Evolutionary conservation across 2,888 invertebrate species (phyloP), one percentile per base, ranked within the genome.

Genomic region (Drosophila anomelani): DNA sequence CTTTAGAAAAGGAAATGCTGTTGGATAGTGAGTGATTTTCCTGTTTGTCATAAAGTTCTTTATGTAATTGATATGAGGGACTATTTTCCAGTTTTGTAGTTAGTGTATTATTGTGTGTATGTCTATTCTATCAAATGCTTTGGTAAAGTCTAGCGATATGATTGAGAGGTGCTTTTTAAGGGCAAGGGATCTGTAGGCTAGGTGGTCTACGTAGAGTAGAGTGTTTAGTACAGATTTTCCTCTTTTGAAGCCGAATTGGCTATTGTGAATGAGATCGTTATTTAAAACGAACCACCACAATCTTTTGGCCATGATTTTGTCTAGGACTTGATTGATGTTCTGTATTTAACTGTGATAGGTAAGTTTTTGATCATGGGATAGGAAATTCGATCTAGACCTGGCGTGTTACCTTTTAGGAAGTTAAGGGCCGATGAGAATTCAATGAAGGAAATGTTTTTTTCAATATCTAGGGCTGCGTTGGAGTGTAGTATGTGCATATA

Each of bases 31-130:
- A 36, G 10, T 39, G 5, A n/a, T 39, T 39, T 38, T 62, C 2
- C 61, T 49, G 17, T 61, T 68, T n/a, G 32, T 49, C 67, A 61
- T 61, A 15, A 61, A 68, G 38, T 68, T 56, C 32, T 56, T 51
- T 44, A 56, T 32, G 17, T 56, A 56, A 17, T 20, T 56, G 2
- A 7, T 44, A 7, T 17, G 32, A 2, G n/a, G 56, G 13, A 34
- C 56, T 29, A 56, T 32, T 41, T 56, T 56, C 44, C 56, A 56
- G 12, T 29, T 56, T 20, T 44, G 20, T 15, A 57, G 43, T 29
- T 49, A 39, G 56, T 68, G 32, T 4, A 61, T 10, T n/a, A 61
- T 44, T 9, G 53, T 34, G 69, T 8, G 54, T 3, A 38, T n/a
- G 39, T 55, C 49, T 7, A 63, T 55, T 43, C 23, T 55, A 38